Base-by-base conservation (phyloP, 2,797 vertebrate genomes). In the Adrianichthys oophorus region DNA sequence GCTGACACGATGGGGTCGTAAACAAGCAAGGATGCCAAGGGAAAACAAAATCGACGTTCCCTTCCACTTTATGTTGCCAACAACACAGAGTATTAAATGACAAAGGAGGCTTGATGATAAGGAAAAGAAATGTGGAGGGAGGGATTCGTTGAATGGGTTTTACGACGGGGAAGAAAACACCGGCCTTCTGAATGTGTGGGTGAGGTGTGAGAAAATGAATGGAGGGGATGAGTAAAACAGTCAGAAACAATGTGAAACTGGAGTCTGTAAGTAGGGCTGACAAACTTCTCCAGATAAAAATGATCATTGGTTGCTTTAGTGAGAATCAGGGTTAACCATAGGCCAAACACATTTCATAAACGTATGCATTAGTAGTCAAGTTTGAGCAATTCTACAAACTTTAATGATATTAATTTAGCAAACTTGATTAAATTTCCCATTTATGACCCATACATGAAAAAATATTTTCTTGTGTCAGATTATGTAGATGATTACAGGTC, bases 111-210 rank as follows among this genome's bases (percentile, higher is more conserved):
- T 53, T 21, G 15, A 48, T 21, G 58, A 21, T 13, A 51, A 5
- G 4, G 40, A 4, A 5, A 37, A n/a, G 43, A 48, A 46, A 53
- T 14, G 1, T 37, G 18, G 42, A 29, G 66, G 19, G 17, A 78
- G 59, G 79, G 67, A 78, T 83, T 84, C 72, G 72, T 74, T 45
- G 69, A 86, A 67, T 15, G 14, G 4, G 17, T 21, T 50, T 41
- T 47, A 8, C 47, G 68, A 56, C 23, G 58, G 58, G 29, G 47
- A 59, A 49, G 55, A 4, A 59, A 68, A 49, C 47, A 49, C 56
- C 8, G 48, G 7, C 37, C 37, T 43, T 48, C 17, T 53, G 1
- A 41, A 41, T 54, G 50, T 32, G 44, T 52, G 59, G 51, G 43
- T 52, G 57, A 18, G 42, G 2, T 1, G 15, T 4, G 29, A 32